Evolutionary conservation across 1,140 invertebrate species (phyloP).

Genomic region (Atta cephalotes): DNA sequence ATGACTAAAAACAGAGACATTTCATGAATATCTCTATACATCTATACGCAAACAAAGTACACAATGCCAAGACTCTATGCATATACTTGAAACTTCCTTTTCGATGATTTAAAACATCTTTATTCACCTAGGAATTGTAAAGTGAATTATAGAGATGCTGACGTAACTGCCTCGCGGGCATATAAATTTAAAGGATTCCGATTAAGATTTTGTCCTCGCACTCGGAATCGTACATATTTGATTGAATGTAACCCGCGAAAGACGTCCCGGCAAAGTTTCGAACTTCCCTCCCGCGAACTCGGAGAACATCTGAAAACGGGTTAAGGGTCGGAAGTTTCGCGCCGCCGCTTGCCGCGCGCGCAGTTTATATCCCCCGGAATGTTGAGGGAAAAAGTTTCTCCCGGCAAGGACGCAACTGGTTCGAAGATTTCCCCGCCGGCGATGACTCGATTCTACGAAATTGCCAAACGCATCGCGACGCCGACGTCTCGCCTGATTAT

Average conservation of each 20-base stretch:
- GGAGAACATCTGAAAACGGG: slow-evolving; percentile 63
- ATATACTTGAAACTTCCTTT: not conserved
- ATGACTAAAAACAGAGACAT: not conserved
- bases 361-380: slow-evolving; percentile 62
- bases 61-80: not conserved
- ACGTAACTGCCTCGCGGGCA: slow-evolving; percentile 1
- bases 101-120: not conserved
- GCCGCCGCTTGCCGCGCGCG: slow-evolving; percentile 58
- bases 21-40: not conserved
- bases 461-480: slow-evolving; percentile 31
- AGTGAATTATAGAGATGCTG: slow-evolving; percentile 5
- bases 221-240: slow-evolving; percentile 46
- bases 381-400: slow-evolving; percentile 59
- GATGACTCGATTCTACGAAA: slow-evolving; percentile 45
- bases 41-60: not conserved
- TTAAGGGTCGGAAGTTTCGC: slow-evolving; percentile 62
- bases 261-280: slow-evolving; percentile 48
- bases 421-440: slow-evolving; percentile 50
- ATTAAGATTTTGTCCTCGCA: slow-evolving; percentile 45
- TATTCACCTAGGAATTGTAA: slow-evolving; percentile 6
- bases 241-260: slow-evolving; percentile 61
- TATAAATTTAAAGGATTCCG: slow-evolving; percentile 52
- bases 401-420: slow-evolving; percentile 49
- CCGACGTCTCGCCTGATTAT: slow-evolving; percentile 20
- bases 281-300: slow-evolving; percentile 61